Conservation (phyloP, 2,888 invertebrate species). For the Torymus texanus region DNA sequence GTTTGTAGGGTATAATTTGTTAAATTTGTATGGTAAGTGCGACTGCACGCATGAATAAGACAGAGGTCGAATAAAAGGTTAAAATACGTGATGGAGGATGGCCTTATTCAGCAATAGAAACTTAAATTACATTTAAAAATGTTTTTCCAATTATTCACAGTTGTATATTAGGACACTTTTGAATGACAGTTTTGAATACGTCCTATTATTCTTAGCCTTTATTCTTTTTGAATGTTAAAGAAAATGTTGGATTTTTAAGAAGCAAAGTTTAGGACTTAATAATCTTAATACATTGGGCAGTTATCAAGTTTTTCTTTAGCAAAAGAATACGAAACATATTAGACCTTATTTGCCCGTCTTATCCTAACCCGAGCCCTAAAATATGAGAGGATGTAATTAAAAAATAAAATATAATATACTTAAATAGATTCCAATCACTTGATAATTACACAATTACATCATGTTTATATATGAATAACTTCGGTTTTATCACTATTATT, state of each 20-base stretch:
- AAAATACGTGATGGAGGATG: conserved; percentile 48
- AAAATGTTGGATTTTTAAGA: conserved; percentile 20
- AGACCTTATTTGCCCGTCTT: conserved; percentile 43
- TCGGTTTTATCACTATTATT: conserved; percentile 12
- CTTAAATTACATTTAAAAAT: conserved; percentile 27
- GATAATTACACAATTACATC: conserved; percentile 49
- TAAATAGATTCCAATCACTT: conserved; percentile 42
- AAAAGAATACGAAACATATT: conserved; percentile 44
- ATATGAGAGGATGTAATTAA: conserved; percentile 32
- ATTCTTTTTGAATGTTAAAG: conserved; percentile 22
- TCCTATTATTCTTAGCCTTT: conserved; percentile 36
- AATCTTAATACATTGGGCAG: conserved; percentile 31
- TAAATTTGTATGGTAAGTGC: conserved; percentile 41
- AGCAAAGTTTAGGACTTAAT: conserved; percentile 20
- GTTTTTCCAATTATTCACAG: conserved; percentile 27
- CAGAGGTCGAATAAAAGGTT: conserved; percentile 9
- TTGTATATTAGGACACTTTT: conserved; percentile 21
- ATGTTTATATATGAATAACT: conserved; percentile 45
- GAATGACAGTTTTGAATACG: conserved; percentile 31
- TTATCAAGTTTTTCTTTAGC: conserved; percentile 46
- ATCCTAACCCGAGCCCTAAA: conserved; percentile 38
- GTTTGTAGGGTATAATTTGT: background rate
- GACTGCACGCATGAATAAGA: conserved; percentile 28
- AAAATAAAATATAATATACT: conserved; percentile 47
- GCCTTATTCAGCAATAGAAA: conserved; percentile 54